Conservation (phyloP, 2,888 invertebrate species). For the Mamestra brassicae region DNA sequence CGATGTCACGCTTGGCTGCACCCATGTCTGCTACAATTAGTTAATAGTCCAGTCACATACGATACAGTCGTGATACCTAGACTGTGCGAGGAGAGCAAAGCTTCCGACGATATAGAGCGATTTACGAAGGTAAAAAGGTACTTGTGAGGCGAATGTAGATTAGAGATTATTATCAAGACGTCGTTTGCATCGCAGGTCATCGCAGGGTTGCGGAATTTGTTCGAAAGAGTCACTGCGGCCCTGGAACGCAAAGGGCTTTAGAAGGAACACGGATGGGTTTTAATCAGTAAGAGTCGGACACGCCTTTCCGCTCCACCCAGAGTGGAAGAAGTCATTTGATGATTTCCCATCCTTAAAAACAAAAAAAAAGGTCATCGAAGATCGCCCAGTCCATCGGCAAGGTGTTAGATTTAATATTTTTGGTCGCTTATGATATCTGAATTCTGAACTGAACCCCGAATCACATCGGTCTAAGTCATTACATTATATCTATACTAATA, state of each 20-base stretch:
- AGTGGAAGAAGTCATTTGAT: too few relatives aligned
- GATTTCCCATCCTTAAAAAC: too few relatives aligned
- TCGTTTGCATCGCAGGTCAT: background rate
- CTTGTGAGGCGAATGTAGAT: background rate
- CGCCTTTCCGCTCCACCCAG: too few relatives aligned
- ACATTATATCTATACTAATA: background rate
- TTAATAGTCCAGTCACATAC: constrained; percentile 41
- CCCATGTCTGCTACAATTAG: constrained; percentile 23
- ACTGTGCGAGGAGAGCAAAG: background rate
- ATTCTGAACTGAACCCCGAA: background rate
- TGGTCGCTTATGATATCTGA: background rate
- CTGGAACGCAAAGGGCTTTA: too few relatives aligned
- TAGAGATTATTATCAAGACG: constrained; percentile 2
- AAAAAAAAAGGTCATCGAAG: background rate
- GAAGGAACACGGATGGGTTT: too few relatives aligned
- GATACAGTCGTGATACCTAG: constrained; percentile 12
- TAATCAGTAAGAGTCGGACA: too few relatives aligned
- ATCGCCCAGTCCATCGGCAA: constrained; percentile 11
- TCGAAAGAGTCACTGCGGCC: too few relatives aligned
- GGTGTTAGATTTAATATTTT: background rate
- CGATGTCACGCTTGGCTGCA: constrained; percentile 14
- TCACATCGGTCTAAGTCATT: background rate
- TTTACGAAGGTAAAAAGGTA: background rate
- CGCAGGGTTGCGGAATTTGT: too few relatives aligned
- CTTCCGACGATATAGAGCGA: constrained; percentile 20